A percentile compares a stretch with the other conserved stretches of the same genome.
phyloP scores from a whole-genome alignment of 2,113 vertebrate genomes.

The Psittacara wagleri region DNA sequence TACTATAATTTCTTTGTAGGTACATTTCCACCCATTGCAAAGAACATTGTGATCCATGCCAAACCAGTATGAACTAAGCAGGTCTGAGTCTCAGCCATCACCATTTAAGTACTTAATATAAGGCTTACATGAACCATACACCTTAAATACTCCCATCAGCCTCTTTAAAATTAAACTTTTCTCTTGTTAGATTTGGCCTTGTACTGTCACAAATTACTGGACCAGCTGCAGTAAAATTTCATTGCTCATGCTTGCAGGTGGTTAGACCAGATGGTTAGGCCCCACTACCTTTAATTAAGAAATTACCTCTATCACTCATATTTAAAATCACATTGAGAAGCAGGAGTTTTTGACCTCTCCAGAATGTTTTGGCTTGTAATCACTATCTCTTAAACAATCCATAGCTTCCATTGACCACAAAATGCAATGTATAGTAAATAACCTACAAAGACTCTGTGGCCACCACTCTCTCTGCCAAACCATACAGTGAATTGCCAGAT shows the following conservation, averaged over 20 bases:
- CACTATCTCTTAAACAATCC: background rate
- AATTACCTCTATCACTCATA: background rate
- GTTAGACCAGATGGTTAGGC: background rate
- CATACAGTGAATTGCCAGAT: conserved; percentile 84
- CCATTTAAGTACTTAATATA: background rate
- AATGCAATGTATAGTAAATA: background rate
- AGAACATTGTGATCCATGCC: background rate
- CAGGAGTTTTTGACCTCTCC: background rate
- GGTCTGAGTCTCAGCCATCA: background rate
- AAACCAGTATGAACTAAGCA: background rate
- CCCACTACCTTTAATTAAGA: background rate
- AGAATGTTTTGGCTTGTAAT: background rate
- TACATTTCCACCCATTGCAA: background rate
- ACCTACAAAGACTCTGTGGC: conserved; percentile 98
- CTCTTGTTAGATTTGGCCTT: background rate
- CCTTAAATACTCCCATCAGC: background rate
- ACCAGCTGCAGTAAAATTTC: background rate
- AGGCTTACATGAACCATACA: background rate
- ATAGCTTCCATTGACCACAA: background rate
- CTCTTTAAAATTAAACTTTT: background rate
- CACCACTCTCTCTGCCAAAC: conserved; percentile 92
- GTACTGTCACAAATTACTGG: background rate
- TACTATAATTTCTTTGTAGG: background rate
- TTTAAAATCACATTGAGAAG: background rate
- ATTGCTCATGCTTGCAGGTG: background rate